A percentile compares a stretch with the other conserved stretches of the same genome.
Evolutionary conservation across 2,888 invertebrate genomes (phyloP).

Genomic region (Tenthredo scrophulariae): DNA sequence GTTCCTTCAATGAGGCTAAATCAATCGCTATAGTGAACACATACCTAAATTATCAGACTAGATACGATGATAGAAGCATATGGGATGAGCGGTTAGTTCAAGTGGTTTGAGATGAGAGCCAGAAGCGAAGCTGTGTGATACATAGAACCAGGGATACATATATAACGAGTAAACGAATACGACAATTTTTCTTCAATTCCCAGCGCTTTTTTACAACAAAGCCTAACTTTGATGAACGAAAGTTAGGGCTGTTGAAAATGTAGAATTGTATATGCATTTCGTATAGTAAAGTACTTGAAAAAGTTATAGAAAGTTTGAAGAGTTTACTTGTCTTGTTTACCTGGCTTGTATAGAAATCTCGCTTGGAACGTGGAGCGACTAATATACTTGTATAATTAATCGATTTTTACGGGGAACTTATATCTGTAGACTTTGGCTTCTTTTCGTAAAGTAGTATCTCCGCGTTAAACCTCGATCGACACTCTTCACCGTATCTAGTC

Average conservation of each 20-base stretch:
- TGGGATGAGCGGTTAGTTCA: neutral
- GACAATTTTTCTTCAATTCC: neutral
- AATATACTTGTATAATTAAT: neutral
- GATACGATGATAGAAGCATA: neutral
- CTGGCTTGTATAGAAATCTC: neutral
- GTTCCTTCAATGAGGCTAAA: neutral
- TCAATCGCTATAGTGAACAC: neutral
- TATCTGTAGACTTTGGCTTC: neutral
- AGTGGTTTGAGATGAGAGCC: no score
- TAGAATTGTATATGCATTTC: neutral
- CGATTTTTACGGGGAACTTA: neutral
- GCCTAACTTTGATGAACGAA: neutral
- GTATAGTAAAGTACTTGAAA: neutral
- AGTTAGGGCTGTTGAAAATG: neutral
- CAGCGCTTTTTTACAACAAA: neutral
- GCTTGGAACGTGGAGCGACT: neutral
- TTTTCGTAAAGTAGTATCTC: neutral
- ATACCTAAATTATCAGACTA: neutral
- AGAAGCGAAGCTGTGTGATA: neutral
- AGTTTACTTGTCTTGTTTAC: neutral
- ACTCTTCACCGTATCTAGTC: neutral
- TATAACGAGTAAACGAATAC: neutral
- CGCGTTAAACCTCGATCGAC: neutral
- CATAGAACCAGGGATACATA: neutral
- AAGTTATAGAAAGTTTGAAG: neutral